Evolutionary conservation across 2,888 invertebrate species (phyloP), one percentile per base, ranked within the genome.

Genomic region (Phytoseiulus persimilis): DNA sequence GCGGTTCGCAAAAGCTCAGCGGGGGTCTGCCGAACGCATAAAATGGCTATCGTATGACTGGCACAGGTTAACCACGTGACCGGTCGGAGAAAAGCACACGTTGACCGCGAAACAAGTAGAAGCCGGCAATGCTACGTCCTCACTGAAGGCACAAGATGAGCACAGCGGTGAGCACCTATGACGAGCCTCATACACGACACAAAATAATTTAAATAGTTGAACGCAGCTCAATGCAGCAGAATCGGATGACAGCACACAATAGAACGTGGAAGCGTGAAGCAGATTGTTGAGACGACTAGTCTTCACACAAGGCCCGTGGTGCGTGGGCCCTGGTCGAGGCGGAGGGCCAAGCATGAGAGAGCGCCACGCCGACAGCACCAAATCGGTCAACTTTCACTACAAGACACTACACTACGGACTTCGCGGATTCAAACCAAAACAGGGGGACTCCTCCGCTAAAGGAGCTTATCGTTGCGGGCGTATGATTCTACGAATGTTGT

Each of bases 281-380:
- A 65, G 65, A 65, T 65, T 18, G 65, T 18, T 65, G 65, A 65
- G 65, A 65, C 65, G 65, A 65, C 65, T 65, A 65, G 65, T 65
- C 65, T 65, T 65, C 65, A 65, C 65, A 65, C 65, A 65, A 65
- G 65, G 65, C 65, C 28, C 65, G 65, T 28, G 65, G 9, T 65
- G 65, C 65, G 65, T 65, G 65, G 65, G 65, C 65, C 28, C 65
- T 65, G 18, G 65, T 65, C 65, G 65, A 65, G 65, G 65, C 65
- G 65, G 65, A 65, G 65, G 65, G 65, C 65, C 18, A 28, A 65
- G 65, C 65, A 65, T 65, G 65, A 65, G 65, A 65, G 65, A 65
- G 65, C 65, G 65, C 65, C 65, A 65, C 65, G 65, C 65, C 65
- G 65, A 65, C 65, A 65, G 65, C 65, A 65, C 65, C 65, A 65